Evolutionary conservation across 2,113 vertebrate genomes (phyloP).

Genomic region (Morphnarchus princeps): DNA sequence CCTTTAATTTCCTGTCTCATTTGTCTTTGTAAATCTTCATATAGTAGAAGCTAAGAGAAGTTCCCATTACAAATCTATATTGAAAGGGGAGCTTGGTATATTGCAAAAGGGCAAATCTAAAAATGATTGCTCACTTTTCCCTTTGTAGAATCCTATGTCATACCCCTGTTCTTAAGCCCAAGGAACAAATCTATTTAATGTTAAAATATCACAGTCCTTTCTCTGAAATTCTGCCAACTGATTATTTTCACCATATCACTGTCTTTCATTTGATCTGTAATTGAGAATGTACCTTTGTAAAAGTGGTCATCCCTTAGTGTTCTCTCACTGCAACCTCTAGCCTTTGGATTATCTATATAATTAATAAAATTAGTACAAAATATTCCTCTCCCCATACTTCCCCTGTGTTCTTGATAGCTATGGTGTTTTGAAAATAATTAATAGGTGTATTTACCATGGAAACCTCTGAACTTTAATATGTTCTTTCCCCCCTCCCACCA

Average conservation of each 20-base stretch:
- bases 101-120: not conserved
- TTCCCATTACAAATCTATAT: not conserved
- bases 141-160: not conserved
- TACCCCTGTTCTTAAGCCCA: not conserved
- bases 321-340: not conserved
- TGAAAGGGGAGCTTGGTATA: not conserved
- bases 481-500: not conserved
- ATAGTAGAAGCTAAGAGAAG: not conserved
- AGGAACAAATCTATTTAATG: not conserved
- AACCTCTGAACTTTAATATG: not conserved
- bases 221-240: not conserved
- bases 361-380: not conserved
- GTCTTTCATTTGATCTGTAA: not conserved
- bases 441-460: not conserved
- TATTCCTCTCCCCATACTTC: not conserved
- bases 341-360: not conserved
- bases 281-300: not conserved
- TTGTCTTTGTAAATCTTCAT: slow-evolving; percentile 52
- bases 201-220: not conserved
- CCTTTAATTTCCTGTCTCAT: slow-evolving; percentile 48
- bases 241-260: not conserved
- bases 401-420: not conserved
- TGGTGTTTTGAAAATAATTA: not conserved
- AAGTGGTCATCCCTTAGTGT: not conserved
- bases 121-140: not conserved